Conservation (phyloP, 2,113 vertebrate genomes). For the Cochlearius cochlearius region DNA sequence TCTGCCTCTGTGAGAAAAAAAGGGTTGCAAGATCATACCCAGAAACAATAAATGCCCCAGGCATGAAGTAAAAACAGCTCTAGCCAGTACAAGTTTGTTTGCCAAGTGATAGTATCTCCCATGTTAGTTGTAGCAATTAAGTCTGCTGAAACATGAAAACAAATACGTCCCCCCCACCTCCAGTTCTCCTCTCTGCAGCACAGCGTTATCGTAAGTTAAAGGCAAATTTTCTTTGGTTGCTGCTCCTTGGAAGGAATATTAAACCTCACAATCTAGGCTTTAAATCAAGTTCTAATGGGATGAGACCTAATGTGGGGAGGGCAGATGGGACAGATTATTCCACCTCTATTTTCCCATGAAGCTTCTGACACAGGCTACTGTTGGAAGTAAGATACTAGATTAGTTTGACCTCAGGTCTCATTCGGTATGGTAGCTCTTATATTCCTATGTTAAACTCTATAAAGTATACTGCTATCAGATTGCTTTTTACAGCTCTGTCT, state of each 20-base stretch:
- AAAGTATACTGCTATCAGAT: background rate
- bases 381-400: constrained; percentile 25
- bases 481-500: constrained; percentile 20
- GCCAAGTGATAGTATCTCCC: constrained; percentile 54
- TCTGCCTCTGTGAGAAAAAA: constrained; percentile 50
- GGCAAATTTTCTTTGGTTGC: background rate
- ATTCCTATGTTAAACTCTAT: background rate
- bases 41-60: constrained; percentile 49
- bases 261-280: background rate
- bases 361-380: background rate
- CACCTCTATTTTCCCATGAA: constrained; percentile 10
- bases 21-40: background rate
- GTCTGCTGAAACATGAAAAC: constrained; percentile 54
- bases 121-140: constrained; percentile 46
- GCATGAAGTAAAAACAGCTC: constrained; percentile 30
- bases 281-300: constrained; percentile 14
- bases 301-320: background rate
- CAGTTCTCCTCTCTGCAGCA: background rate
- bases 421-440: background rate
- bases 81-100: constrained; percentile 40
- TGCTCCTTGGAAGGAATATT: background rate
- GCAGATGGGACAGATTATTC: constrained; percentile 10
- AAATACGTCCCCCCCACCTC: background rate
- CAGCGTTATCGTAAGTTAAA: background rate
- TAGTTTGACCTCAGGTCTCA: constrained; percentile 41